phyloP scores from a whole-genome alignment of 2,113 vertebrate species.

The Rhineura floridana region DNA sequence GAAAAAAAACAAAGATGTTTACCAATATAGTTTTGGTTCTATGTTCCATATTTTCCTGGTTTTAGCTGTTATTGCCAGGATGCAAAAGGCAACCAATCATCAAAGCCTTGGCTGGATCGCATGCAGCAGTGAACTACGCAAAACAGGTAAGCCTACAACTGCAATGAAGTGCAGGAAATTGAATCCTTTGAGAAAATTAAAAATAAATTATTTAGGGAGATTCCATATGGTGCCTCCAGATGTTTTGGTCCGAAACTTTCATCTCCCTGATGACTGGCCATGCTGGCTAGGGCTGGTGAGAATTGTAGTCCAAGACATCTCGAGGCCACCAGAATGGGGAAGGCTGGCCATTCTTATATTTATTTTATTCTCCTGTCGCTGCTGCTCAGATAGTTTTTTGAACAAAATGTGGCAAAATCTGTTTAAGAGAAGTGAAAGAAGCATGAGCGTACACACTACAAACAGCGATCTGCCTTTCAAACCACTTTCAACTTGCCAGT shows the following conservation, averaged over 20 bases:
- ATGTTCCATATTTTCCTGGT: neutral
- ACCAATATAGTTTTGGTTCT: neutral
- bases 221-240: too few species aligned
- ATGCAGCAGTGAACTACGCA: neutral
- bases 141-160: neutral
- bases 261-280: too few species aligned
- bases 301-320: too few species aligned
- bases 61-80: neutral
- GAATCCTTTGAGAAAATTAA: too few species aligned
- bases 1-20: neutral
- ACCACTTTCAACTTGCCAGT: neutral
- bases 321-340: too few species aligned
- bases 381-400: neutral
- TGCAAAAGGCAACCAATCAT: neutral
- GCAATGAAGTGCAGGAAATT: too few species aligned
- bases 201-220: neutral
- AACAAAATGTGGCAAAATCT: neutral
- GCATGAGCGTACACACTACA: neutral
- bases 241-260: too few species aligned
- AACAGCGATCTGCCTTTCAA: neutral
- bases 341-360: too few species aligned
- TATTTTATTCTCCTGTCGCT: neutral
- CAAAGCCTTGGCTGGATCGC: too few species aligned
- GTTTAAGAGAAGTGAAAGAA: neutral
- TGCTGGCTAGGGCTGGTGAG: too few species aligned